Evolutionary conservation across 2,797 vertebrate species (phyloP).

Genomic region (Falco peregrinus): DNA sequence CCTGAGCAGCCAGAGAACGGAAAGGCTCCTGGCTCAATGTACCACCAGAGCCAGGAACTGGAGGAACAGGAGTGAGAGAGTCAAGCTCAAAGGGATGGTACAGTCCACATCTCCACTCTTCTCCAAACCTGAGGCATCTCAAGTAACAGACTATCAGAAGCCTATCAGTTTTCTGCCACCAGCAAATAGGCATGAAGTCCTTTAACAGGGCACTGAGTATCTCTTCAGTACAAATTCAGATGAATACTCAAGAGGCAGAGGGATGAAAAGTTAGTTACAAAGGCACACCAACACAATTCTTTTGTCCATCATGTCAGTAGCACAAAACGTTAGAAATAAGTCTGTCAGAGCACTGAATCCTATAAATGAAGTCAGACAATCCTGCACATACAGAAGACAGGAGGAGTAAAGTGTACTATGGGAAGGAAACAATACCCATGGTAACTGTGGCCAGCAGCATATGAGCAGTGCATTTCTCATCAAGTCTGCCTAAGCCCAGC

Average conservation of each 20-base stretch:
- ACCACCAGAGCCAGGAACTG: background rate
- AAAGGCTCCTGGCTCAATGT: background rate
- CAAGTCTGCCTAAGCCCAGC: background rate
- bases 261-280: background rate
- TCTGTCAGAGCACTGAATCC: background rate
- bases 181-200: background rate
- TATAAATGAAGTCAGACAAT: background rate
- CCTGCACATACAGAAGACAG: background rate
- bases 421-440: background rate
- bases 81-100: background rate
- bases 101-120: background rate
- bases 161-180: background rate
- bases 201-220: background rate
- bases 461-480: background rate
- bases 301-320: background rate
- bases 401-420: background rate
- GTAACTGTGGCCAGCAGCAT: background rate
- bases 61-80: background rate
- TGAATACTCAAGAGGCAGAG: background rate
- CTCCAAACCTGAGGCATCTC: background rate
- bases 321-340: background rate
- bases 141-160: background rate
- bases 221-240: background rate
- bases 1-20: background rate
- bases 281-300: rapidly evolving